Conservation (phyloP, 2,888 invertebrate genomes). For the Caenorhabditis becei region DNA sequence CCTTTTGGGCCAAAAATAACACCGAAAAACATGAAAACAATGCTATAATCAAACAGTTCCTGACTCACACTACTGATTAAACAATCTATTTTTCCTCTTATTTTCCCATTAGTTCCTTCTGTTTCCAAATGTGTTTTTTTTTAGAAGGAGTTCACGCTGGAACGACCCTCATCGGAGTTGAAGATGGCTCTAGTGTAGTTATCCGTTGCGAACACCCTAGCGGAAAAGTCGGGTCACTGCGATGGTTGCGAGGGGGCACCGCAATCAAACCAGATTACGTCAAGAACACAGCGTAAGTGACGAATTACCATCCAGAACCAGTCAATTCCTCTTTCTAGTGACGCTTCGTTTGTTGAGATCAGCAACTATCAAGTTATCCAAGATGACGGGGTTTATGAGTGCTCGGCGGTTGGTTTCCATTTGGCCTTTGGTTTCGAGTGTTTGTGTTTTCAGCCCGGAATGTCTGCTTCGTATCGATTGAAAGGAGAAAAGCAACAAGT, state of each 20-base stretch:
- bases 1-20: not conserved
- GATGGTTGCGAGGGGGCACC: constrained; percentile 58
- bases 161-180: constrained; percentile 62
- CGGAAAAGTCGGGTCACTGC: constrained; percentile 51
- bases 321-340: constrained; percentile 39
- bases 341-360: constrained; percentile 54
- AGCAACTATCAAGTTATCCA: constrained; percentile 35
- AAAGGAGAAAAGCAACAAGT: constrained; percentile 55
- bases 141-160: constrained; percentile 50
- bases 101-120: no score
- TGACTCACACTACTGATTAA: not conserved
- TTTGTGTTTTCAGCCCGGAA: constrained; percentile 49
- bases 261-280: constrained; percentile 52
- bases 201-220: constrained; percentile 61
- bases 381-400: constrained; percentile 62
- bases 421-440: not conserved
- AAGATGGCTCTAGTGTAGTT: constrained; percentile 54
- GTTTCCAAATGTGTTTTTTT: no score
- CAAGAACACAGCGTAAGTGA: constrained; percentile 46
- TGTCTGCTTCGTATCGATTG: constrained; percentile 65
- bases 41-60: not conserved
- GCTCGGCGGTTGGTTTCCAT: constrained; percentile 50
- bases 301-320: constrained; percentile 9
- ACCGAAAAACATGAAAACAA: not conserved
- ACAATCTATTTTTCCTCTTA: no score